A percentile compares a stretch with the other conserved stretches of the same genome.
phyloP scores from a whole-genome alignment of 2,113 vertebrate species.

The Collichthys lucidus region DNA sequence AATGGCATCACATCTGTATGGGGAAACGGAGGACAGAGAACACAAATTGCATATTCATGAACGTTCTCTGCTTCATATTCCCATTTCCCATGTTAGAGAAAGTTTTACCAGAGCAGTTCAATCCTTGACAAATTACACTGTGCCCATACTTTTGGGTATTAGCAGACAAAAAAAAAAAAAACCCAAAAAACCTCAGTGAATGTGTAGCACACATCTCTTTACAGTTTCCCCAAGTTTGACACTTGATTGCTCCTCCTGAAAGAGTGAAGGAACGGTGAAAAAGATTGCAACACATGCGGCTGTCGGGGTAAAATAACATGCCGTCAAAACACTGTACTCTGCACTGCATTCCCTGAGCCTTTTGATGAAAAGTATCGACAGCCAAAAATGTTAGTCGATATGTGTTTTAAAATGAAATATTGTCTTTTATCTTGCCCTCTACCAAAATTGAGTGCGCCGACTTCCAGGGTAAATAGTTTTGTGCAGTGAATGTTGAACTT shows the following conservation, averaged over 20 bases:
- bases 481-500: constrained; percentile 21
- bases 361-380: constrained; percentile 12
- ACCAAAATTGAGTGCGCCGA: neutral
- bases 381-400: constrained; percentile 6
- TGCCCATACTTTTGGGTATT: constrained; percentile 59
- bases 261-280: constrained; percentile 18
- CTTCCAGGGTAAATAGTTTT: constrained; percentile 36
- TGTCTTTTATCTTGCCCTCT: constrained; percentile 24
- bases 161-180: constrained; percentile 23
- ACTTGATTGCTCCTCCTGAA: constrained; percentile 36
- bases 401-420: constrained; percentile 22
- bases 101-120: constrained; percentile 69
- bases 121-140: constrained; percentile 74
- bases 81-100: constrained; percentile 69
- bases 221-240: constrained; percentile 58
- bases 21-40: constrained; percentile 49
- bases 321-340: neutral
- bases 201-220: constrained; percentile 29
- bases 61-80: constrained; percentile 70
- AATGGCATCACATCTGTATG: constrained; percentile 46
- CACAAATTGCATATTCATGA: constrained; percentile 77
- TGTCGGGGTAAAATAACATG: constrained; percentile 19
- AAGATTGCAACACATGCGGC: constrained; percentile 8
- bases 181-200: constrained; percentile 21
- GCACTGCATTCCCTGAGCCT: neutral